Evolutionary conservation across 1,140 invertebrate genomes (phyloP).

Genomic region (Diabrotica undecimpunctata): DNA sequence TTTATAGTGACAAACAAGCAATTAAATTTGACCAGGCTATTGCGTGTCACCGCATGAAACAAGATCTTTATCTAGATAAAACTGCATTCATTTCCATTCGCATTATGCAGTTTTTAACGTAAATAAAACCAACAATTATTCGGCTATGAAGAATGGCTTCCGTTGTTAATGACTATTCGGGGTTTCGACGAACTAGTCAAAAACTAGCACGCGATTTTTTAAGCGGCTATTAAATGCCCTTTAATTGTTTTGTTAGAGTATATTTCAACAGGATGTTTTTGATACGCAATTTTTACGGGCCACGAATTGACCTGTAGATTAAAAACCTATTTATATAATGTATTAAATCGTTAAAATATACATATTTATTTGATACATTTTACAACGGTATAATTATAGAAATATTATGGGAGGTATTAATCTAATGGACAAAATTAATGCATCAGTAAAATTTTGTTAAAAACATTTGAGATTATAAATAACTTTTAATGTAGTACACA

Average conservation of each 20-base stretch:
- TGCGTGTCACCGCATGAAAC: not conserved
- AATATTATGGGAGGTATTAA: too few relatives aligned
- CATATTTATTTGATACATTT: too few relatives aligned
- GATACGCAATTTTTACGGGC: not conserved
- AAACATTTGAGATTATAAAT: too few relatives aligned
- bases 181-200: not conserved
- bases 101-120: conserved; percentile 26
- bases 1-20: not conserved
- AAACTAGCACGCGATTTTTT: not conserved
- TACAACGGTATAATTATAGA: too few relatives aligned
- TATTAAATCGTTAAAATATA: too few relatives aligned
- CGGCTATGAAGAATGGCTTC: conserved; percentile 32
- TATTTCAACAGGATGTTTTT: not conserved
- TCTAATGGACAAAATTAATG: too few relatives aligned
- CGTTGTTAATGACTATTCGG: conserved; percentile 24
- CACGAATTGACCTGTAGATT: too few relatives aligned
- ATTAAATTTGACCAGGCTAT: not conserved
- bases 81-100: conserved; percentile 25
- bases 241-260: not conserved
- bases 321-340: too few relatives aligned
- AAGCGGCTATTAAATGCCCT: not conserved
- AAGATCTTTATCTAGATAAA: conserved; percentile 20
- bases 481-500: too few relatives aligned
- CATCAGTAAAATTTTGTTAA: too few relatives aligned
- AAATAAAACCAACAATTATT: conserved; percentile 30